Percentiles rank a stretch among this genome's conserved stretches.
phyloP scores from a whole-genome alignment of 2,797 vertebrate species.

The Lepus oiostolus region DNA sequence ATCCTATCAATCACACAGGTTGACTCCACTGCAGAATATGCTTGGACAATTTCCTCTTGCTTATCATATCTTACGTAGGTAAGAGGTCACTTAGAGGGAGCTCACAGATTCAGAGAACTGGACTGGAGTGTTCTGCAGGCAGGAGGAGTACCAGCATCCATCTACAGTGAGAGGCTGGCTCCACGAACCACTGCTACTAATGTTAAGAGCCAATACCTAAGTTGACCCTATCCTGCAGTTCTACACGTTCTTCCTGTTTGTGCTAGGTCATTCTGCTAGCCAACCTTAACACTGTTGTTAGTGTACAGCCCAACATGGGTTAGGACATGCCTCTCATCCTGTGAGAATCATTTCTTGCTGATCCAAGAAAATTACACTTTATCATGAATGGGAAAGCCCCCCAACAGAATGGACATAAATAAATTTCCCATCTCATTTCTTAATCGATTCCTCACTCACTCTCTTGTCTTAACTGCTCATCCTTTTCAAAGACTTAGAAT shows the following conservation, averaged over 20 bases:
- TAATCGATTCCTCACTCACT: neutral
- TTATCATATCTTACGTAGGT: neutral
- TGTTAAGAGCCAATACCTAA: neutral
- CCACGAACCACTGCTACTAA: neutral
- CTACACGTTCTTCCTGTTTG: neutral
- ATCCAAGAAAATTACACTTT: neutral
- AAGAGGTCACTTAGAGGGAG: neutral
- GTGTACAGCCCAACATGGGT: neutral
- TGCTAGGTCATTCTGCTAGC: neutral
- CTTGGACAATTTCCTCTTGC: neutral
- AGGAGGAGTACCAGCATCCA: too few relatives aligned
- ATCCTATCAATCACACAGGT: neutral
- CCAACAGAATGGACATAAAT: neutral
- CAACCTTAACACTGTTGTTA: neutral
- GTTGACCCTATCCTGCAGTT: neutral
- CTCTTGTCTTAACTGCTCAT: neutral
- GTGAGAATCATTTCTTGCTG: neutral
- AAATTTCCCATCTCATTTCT: neutral
- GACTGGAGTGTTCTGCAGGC: neutral
- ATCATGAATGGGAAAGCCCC: neutral
- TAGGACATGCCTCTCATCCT: neutral
- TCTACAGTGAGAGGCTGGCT: neutral
- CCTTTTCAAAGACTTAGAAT: neutral
- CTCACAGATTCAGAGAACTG: neutral
- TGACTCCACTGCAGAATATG: neutral